Evolutionary conservation across 2,888 invertebrate species (phyloP).

Genomic region (Parascotia fuliginaria): DNA sequence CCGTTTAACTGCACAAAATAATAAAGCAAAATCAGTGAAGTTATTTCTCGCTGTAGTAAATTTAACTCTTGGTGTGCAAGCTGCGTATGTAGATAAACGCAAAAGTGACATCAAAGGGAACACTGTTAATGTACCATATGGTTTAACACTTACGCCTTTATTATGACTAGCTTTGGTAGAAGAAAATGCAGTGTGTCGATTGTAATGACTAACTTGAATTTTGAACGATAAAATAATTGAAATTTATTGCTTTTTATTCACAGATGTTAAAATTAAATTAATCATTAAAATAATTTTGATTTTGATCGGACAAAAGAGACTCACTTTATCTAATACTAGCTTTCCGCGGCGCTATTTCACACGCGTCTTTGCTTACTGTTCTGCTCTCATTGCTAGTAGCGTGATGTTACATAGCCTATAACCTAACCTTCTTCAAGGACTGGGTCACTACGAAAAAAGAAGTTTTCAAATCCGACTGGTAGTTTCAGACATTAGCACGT

Average conservation of each 20-base stretch:
- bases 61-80: conserved; percentile 9
- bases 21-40: conserved; percentile 16
- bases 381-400: too few relatives aligned
- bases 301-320: too few relatives aligned
- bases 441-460: too few relatives aligned
- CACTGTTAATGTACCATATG: conserved; percentile 29
- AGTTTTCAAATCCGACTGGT: too few relatives aligned
- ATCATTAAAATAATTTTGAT: too few relatives aligned
- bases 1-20: conserved; percentile 17
- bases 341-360: too few relatives aligned
- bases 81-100: background rate
- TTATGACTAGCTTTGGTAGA: conserved; percentile 22
- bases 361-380: too few relatives aligned
- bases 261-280: too few relatives aligned
- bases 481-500: too few relatives aligned
- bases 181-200: background rate
- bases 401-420: too few relatives aligned
- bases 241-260: background rate
- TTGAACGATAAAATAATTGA: background rate
- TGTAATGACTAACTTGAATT: background rate
- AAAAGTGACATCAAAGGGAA: conserved; percentile 37
- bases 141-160: conserved; percentile 25
- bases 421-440: too few relatives aligned
- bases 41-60: conserved; percentile 18
- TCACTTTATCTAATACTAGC: too few relatives aligned